Base-by-base conservation (phyloP, 2,888 invertebrate genomes). In the Muschampia plurimacula region DNA sequence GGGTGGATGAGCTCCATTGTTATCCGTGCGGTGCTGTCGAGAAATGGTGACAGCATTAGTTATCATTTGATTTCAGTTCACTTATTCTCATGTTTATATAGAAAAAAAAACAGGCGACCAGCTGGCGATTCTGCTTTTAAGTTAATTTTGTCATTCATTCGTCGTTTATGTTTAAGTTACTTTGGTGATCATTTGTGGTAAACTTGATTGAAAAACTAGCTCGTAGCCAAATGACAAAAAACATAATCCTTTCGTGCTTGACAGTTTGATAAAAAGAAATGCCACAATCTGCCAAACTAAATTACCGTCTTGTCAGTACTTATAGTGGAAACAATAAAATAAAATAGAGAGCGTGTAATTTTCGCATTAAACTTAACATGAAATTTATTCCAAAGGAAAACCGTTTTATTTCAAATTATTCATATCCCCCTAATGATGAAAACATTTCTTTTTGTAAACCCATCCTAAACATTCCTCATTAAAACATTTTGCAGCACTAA, bases 1-100 rank as follows among this genome's bases (percentile, higher is more conserved):
- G 92, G 89, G 86, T 88, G 85, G 89, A 87, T 84, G 85, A 84
- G 86, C 81, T 85, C 88, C 85, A 89, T 90, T 90, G 90, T 90
- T 87, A 84, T 83, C 84, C 86, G 80, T 82, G 81, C 84, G 63
- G 52, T 67, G 63, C 32, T 44, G 64, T 60, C 49, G 63, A 72
- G 72, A 79, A 78, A 75, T 75, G 73, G 77, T 72, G 77, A 79
- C 77, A 77, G 69, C 73, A 77, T 78, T 78, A 78, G 22, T 22
- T 22, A 22, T 78, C 76, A 77, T 74, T 76, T 76, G 76, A 77
- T 75, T 74, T 75, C 75, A 74, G 75, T 68, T 76, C 75, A 74
- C 75, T 68, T 76, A 75, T 68, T 63, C 63, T 57, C 57, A 67
- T 63, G 46, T 64, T 68, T 68, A 59, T 73, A 39, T 49, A 46